Evolutionary conservation across 1,140 invertebrate genomes (phyloP), one percentile per base, ranked within the genome.

Genomic region (Sarcophaga bullata): DNA sequence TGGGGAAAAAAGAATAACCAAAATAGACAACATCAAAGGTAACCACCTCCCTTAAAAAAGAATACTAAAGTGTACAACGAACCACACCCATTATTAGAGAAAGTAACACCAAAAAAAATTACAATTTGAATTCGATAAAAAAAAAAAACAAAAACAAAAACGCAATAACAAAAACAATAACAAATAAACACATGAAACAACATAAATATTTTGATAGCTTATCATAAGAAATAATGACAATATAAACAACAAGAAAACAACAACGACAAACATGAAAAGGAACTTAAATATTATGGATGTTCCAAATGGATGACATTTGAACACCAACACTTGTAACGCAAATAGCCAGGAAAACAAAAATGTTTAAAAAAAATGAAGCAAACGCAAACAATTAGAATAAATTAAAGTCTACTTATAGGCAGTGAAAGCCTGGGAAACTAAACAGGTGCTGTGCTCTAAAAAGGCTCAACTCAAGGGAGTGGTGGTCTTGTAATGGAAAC

Each of bases 171-270:
- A 10, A 10, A 52, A 52, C 50, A 10, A 52, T 10, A 52, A 52
- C 9, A 68, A n/a, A 17, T 49, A 49, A 19, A 78, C 10, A 50
- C 17, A 78, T 78, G 50, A 52, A 19, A 48, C 54, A 78, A 78
- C 75, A 78, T 52, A 78, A 78, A 78, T 78, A 78, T 78, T 78
- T 78, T 52, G 75, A 78, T 78, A 50, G 75, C 75, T 78, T 78
- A 52, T 52, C 17, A 78, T 78, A 78, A 50, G 25, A 46, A 73
- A 73, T 73, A 73, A 75, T 15, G 49, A 76, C 48, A 13, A 78
- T 48, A 50, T 25, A 50, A 72, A 3, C 8, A 68, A 68, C 10
- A n/a, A 17, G 6, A 68, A n/a, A 5, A 25, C n/a, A n/a, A n/a
- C n/a, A n/a, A n/a, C n/a, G 62, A 25, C 17, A 72, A 72, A 72